Evolutionary conservation across 2,888 invertebrate species (phyloP), one percentile per base, ranked within the genome.

Genomic region (Buathra laborator): DNA sequence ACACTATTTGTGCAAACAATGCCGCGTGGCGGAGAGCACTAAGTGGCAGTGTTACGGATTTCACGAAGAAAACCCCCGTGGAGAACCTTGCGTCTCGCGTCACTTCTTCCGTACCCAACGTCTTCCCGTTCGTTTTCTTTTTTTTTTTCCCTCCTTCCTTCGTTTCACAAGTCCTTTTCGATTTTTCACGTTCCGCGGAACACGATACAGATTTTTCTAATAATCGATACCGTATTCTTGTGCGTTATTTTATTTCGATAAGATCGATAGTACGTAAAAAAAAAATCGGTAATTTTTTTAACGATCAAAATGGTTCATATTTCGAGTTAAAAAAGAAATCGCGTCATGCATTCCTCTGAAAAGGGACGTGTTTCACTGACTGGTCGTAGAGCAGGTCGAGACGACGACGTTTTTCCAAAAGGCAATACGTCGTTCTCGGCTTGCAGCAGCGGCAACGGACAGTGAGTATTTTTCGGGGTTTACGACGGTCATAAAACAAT

Each of bases 1-100:
- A 90, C 90, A 90, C 90, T 91, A 89, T 90, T 91, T 89, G 86
- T 37, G 88, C 89, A 91, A 91, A 91, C 90, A 91, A 91, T 91
- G 86, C 86, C 80, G 75, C 74, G 76, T 85, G 86, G 86, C 87
- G 86, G 74, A 86, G 89, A 89, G 88, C 89, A 90, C 90, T 90
- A 90, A 91, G 90, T 90, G 90, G 89, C 88, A 88, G 90, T 90
- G 90, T 91, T 90, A 90, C 90, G 90, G 90, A 89, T 90, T 90
- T 90, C 90, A 81, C 88, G 88, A 88, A 89, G 80, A 90, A 90
- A 90, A 88, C 89, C 89, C 90, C 90, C 84, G 89, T 87, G 81
- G 89, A 67, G 90, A 88, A 81, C 82, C 80, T 86, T 74, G 77
- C 84, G 86, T 83, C 82, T 86, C 83, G 66, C 67, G 72, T 68